Percentiles rank a stretch among this genome's conserved stretches.
phyloP scores from a whole-genome alignment of 2,888 invertebrate genomes.

The Trileptium ribeirensis region DNA sequence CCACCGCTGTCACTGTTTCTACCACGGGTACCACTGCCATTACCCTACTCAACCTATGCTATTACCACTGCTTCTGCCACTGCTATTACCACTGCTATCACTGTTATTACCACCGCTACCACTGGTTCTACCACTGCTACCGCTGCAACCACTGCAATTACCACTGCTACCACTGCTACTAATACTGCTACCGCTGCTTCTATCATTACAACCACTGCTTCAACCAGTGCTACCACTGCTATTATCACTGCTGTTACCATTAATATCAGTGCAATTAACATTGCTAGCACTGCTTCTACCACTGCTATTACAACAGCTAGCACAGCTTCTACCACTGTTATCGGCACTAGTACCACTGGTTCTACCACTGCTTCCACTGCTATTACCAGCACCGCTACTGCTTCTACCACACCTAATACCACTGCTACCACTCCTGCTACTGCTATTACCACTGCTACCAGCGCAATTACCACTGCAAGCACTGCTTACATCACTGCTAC shows the following conservation, averaged over 20 bases:
- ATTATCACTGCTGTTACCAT: slow-evolving; percentile 13
- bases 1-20: background rate
- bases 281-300: slow-evolving; percentile 12
- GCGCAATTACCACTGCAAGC: background rate
- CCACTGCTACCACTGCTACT: slow-evolving; percentile 17
- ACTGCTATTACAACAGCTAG: slow-evolving; percentile 11
- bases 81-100: background rate
- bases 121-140: slow-evolving; percentile 16
- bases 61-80: too few species aligned
- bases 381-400: slow-evolving; percentile 18
- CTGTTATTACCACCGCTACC: slow-evolving; percentile 12
- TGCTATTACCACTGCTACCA: background rate
- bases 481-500: too few species aligned
- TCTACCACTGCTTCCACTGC: slow-evolving; percentile 13
- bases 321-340: slow-evolving; percentile 14
- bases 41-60: too few species aligned
- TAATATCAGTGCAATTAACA: slow-evolving; percentile 8
- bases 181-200: slow-evolving; percentile 17
- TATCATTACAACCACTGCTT: slow-evolving; percentile 18
- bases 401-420: slow-evolving; percentile 20
- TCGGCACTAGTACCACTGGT: slow-evolving; percentile 13
- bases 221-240: slow-evolving; percentile 21
- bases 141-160: slow-evolving; percentile 16
- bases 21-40: background rate
- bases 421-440: slow-evolving; percentile 12